phyloP scores from a whole-genome alignment of 2,797 vertebrate genomes.

The Darevskia nairensis region DNA sequence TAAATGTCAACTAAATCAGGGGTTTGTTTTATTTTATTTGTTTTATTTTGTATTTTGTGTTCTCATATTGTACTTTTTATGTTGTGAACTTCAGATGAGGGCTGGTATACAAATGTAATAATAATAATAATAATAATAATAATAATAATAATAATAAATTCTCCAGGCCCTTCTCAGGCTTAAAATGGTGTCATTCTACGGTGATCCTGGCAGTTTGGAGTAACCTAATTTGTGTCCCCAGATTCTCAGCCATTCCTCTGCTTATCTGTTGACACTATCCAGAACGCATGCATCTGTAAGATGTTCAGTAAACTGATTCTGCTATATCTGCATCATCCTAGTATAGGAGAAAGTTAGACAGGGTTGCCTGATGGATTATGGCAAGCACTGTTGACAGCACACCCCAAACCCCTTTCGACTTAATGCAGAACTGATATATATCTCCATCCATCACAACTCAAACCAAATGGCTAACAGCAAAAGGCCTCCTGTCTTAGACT shows the following conservation, averaged over 20 bases:
- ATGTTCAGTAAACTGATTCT: neutral
- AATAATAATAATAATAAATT: fast-evolving
- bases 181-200: neutral
- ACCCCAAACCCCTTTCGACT: conserved; percentile 41
- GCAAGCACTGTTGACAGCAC: conserved; percentile 2
- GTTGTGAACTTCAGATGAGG: too few species aligned
- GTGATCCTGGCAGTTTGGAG: neutral
- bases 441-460: conserved; percentile 46
- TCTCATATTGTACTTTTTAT: too few species aligned
- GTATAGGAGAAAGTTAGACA: neutral
- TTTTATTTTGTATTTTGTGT: too few species aligned
- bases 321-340: neutral
- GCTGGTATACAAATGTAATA: too few species aligned
- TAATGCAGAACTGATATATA: conserved; percentile 10
- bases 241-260: neutral
- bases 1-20: too few species aligned
- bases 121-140: too few species aligned
- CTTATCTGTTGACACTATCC: conserved; percentile 4
- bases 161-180: too few species aligned
- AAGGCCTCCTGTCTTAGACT: too few species aligned
- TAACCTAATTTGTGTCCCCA: neutral
- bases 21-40: too few species aligned
- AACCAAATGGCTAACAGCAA: conserved; percentile 28
- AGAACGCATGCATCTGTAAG: neutral
- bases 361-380: conserved; percentile 45